Evolutionary conservation across 1,140 invertebrate genomes (phyloP), one percentile per base, ranked within the genome.

Genomic region (Watersipora subatra): DNA sequence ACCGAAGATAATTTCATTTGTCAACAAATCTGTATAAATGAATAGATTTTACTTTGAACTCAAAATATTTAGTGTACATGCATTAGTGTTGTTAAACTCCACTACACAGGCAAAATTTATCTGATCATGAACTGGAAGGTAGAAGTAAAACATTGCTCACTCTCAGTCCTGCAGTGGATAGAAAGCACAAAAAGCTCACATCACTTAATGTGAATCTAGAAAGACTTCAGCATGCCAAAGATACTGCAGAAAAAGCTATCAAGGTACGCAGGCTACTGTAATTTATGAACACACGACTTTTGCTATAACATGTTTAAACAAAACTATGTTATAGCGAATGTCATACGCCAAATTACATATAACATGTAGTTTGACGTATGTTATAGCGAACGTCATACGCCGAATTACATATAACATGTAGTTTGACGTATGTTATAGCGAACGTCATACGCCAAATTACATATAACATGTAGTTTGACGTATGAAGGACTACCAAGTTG

Each of bases 161-260:
- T 12, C 7, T 46, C 7, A 7, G n/a, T 46, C n/a, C 34, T n/a
- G 7, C 34, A 46, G 7, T n/a, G n/a, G 34, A 46, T 46, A 7
- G 34, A 46, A 59, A 59, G 22, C 58, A 34, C 2, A 17, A 24
- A 20, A 66, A 65, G 19, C 22, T 59, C 17, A 22, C 7, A 7
- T 25, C 22, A 24, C 7, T 59, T 34, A 69, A 67, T 62, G 69
- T 69, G 7, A 71, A 69, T 46, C 59, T 67, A 26, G 76, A 78
- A 27, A 67, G 77, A 17, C 69, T 78, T 25, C 63, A 70, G 30
- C 71, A 72, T 66, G 77, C 77, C 24, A 78, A 78, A 67, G 73
- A 74, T 56, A 71, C 73, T 28, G 76, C 75, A 17, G 78, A 81
- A 61, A 76, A 74, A 69, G 79, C 79, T 26, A 78, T 79, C 3